Percentiles rank a stretch among this genome's conserved stretches.
phyloP scores from a whole-genome alignment of 1,140 invertebrate genomes.

The Sitobion miscanthi region DNA sequence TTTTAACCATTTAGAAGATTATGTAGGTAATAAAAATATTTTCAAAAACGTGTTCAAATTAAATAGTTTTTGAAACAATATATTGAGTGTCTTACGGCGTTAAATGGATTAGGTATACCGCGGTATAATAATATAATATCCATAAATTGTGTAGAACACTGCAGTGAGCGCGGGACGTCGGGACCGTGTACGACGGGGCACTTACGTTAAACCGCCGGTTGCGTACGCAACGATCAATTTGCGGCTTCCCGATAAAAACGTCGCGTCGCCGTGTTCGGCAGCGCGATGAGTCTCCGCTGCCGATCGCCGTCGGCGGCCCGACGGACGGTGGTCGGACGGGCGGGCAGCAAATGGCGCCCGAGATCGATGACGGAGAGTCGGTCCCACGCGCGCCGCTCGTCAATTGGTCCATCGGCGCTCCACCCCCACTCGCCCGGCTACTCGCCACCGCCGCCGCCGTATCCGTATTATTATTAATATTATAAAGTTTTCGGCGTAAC shows the following conservation, averaged over 20 bases:
- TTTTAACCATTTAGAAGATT: too few species aligned
- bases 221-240: conserved; percentile 51
- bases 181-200: background rate
- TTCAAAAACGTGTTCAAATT: too few species aligned
- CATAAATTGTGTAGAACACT: background rate
- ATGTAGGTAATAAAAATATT: too few species aligned
- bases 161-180: background rate
- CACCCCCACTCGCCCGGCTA: conserved; percentile 33
- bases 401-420: conserved; percentile 56
- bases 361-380: conserved; percentile 53
- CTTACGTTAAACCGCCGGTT: conserved; percentile 38
- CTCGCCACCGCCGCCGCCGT: too few species aligned
- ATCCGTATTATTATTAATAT: conserved; percentile 4
- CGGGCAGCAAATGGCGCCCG: conserved; percentile 49
- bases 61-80: too few species aligned
- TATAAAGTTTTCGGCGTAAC: background rate
- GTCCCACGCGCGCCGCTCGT: conserved; percentile 28
- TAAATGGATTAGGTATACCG: too few species aligned
- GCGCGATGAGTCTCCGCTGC: background rate
- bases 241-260: conserved; percentile 52
- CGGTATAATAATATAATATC: too few species aligned
- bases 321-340: background rate
- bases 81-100: too few species aligned
- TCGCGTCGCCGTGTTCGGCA: background rate
- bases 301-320: too few species aligned